phyloP scores from a whole-genome alignment of 2,797 vertebrate species.

The Mormyrops attenuatus region DNA sequence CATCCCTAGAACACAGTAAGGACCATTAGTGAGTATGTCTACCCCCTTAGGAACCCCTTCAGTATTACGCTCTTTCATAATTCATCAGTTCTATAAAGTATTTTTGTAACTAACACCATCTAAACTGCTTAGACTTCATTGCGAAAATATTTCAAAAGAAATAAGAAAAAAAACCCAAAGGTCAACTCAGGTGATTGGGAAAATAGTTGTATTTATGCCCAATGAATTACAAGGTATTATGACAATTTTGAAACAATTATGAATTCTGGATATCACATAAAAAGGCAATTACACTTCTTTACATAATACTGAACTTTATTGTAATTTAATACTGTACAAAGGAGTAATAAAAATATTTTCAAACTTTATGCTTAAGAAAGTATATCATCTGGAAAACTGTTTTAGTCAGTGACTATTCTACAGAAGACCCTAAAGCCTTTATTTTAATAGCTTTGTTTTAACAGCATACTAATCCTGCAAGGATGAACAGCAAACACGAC shows the following conservation, averaged over 20 bases:
- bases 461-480: not conserved
- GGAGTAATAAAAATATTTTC: conserved; percentile 24
- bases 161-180: not conserved
- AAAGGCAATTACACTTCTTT: conserved; percentile 3
- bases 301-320: conserved; percentile 28
- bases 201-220: not conserved
- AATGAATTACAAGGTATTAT: not conserved
- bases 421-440: not conserved
- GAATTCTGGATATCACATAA: not conserved
- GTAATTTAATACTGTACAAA: conserved; percentile 21
- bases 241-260: not conserved
- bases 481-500: not conserved
- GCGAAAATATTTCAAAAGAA: not conserved
- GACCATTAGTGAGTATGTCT: not conserved
- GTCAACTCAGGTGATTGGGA: not conserved
- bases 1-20: not conserved
- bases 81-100: not conserved
- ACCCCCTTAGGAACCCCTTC: not conserved
- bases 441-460: not conserved
- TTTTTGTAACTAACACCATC: not conserved
- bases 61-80: not conserved
- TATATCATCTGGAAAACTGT: conserved; percentile 9
- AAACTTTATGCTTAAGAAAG: conserved; percentile 20
- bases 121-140: not conserved
- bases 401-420: not conserved